Evolutionary conservation across 2,888 invertebrate genomes (phyloP).

Genomic region (Taenaris catops): DNA sequence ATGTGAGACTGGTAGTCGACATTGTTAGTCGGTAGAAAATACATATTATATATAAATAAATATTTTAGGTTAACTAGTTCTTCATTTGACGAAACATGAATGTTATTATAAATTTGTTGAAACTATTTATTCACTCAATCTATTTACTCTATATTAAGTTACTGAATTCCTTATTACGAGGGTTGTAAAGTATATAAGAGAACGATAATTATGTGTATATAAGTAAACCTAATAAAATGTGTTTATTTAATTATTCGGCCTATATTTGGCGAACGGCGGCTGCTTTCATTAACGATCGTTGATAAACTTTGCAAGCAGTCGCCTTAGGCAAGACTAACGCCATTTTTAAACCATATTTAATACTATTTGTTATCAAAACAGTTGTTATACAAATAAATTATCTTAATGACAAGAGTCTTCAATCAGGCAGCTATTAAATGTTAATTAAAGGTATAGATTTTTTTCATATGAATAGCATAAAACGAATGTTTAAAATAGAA

Average conservation of each 20-base stretch:
- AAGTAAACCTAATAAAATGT: slow-evolving; percentile 49
- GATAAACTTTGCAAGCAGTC: slow-evolving; percentile 15
- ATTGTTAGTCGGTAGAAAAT: slow-evolving; percentile 75
- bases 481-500: too few relatives aligned
- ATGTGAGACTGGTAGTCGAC: slow-evolving; percentile 80
- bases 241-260: slow-evolving; percentile 61
- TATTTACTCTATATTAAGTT: slow-evolving; percentile 55
- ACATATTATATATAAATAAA: slow-evolving; percentile 58
- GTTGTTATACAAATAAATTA: slow-evolving; percentile 14
- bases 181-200: slow-evolving; percentile 60
- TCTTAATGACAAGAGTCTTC: slow-evolving; percentile 37
- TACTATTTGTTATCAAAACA: not conserved
- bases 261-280: slow-evolving; percentile 45
- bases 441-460: slow-evolving; percentile 28
- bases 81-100: slow-evolving; percentile 63
- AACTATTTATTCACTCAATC: slow-evolving; percentile 56
- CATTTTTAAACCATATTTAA: slow-evolving; percentile 19
- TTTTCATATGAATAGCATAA: slow-evolving; percentile 8
- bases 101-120: slow-evolving; percentile 60
- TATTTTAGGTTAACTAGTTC: slow-evolving; percentile 63
- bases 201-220: slow-evolving; percentile 58
- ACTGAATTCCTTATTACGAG: slow-evolving; percentile 63
- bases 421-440: slow-evolving; percentile 60
- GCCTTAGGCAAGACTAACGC: slow-evolving; percentile 17
- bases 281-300: slow-evolving; percentile 24